Percentiles rank a stretch among this genome's conserved stretches.
Conservation (phyloP, 2,113 vertebrate species). For the Chaenocephalus aceratus region DNA sequence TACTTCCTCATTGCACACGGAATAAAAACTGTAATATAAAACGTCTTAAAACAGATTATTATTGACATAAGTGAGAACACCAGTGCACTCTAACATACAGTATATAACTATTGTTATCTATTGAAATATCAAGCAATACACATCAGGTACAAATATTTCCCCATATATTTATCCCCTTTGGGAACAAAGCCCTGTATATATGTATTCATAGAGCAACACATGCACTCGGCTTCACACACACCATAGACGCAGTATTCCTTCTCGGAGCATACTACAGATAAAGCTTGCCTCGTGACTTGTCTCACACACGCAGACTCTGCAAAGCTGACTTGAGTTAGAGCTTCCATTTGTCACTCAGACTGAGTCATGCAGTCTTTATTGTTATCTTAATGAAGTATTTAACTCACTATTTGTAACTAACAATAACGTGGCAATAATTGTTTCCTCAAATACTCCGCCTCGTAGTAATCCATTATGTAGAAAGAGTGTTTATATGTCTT, state of each 20-base stretch:
- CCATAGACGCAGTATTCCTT: slow-evolving; percentile 2
- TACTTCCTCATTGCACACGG: background rate
- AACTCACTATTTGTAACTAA: slow-evolving; percentile 53
- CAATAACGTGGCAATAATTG: slow-evolving; percentile 44
- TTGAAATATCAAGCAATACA: slow-evolving; percentile 43
- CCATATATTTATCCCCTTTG: slow-evolving; percentile 10
- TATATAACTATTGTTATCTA: slow-evolving; percentile 3
- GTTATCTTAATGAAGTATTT: slow-evolving; percentile 70
- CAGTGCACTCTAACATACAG: background rate
- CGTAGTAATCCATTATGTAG: slow-evolving; percentile 22
- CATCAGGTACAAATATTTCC: slow-evolving; percentile 22
- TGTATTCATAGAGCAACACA: slow-evolving; percentile 31
- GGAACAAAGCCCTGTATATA: slow-evolving; percentile 17
- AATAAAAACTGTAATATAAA: slow-evolving; percentile 11
- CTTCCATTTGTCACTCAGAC: slow-evolving; percentile 63
- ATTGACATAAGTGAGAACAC: slow-evolving; percentile 1
- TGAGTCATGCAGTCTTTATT: slow-evolving; percentile 53
- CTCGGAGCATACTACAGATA: slow-evolving; percentile 22
- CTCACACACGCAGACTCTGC: slow-evolving; percentile 30
- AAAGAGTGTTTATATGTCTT: slow-evolving; percentile 32
- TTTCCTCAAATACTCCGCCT: slow-evolving; percentile 33
- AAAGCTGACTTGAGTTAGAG: slow-evolving; percentile 57
- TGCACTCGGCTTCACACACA: slow-evolving; percentile 1
- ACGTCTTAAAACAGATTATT: slow-evolving; percentile 7
- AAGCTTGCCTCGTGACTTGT: slow-evolving; percentile 35